Base-by-base conservation (phyloP, 2,888 invertebrate species). In the Serrognathus titanus region DNA sequence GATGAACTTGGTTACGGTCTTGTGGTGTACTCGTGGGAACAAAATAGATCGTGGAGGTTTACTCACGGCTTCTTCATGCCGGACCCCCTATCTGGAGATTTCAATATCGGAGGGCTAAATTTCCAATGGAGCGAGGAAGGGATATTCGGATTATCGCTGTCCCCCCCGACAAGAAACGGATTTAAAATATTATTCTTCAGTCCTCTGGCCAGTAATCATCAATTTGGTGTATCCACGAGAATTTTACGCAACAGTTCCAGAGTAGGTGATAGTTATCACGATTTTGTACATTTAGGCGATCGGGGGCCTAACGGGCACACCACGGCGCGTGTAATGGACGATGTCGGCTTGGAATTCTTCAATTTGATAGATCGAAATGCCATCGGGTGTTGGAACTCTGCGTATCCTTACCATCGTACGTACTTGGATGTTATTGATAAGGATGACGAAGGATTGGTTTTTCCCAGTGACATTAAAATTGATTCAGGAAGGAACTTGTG, bases 81-180 rank as follows among this genome's bases (percentile, higher is more conserved):
- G 0, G 92, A 92, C 73, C 92, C 92, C 0, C 76, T 92, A 3
- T 81, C 83, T 12, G 90, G 90, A 5, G 89, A 91, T 69, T 91
- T 86, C 74, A 89, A 88, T 69, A 85, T 90, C 59, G 90, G 85
- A 4, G 90, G 91, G 0, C 76, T 92, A 9, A 91, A 91, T 73
- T 92, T 91, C 82, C 91, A 92, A 74, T 93, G 92, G 92, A 85
- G 85, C 20, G 85, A 86, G 63, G 92, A 91, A 76, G 90, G 90
- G 10, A 86, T 90, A 58, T 90, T 90, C 65, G 90, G 90, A 6
- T 85, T 90, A 75, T 58, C 64, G 2, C 73, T 91, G 1, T 86
- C 90, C 0, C 86, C 90, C 0, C 71, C 82, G 4, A 83, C 85
- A 11, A 67, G 78, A 8, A 86, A 88, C 68, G 90, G 90, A 12